Conservation (phyloP, 2,888 invertebrate species). For the Melieria omissa region DNA sequence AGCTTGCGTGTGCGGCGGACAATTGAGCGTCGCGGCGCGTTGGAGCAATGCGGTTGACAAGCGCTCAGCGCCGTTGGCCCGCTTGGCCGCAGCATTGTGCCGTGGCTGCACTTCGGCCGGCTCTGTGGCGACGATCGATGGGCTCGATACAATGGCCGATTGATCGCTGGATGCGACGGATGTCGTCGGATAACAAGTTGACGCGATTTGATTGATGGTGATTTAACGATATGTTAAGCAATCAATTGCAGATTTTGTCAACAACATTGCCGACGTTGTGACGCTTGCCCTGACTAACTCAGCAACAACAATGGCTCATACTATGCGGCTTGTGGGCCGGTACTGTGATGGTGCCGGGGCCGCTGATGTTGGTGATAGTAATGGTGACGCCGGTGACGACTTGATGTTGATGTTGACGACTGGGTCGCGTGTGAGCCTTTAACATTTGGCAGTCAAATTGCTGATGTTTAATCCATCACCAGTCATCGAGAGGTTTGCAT, state of each 20-base stretch:
- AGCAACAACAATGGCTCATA: conserved; percentile 16
- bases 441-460: conserved; percentile 33
- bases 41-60: conserved; percentile 21
- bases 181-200: conserved; percentile 59
- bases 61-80: conserved; percentile 5
- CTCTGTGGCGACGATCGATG: no score
- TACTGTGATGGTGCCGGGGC: background rate
- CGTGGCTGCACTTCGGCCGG: conserved; percentile 45
- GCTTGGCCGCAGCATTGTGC: conserved; percentile 3
- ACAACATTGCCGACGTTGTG: conserved; percentile 27
- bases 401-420: conserved; percentile 10
- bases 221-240: conserved; percentile 63
- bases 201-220: conserved; percentile 63
- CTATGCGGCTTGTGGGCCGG: background rate
- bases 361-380: background rate
- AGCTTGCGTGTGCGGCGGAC: conserved; percentile 17
- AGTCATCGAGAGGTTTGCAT: conserved; percentile 8
- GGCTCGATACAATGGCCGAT: no score
- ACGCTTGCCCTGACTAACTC: conserved; percentile 9
- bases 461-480: conserved; percentile 22
- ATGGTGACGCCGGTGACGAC: background rate
- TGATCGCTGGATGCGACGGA: conserved; percentile 43
- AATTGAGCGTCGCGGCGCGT: conserved; percentile 18
- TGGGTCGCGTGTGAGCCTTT: conserved; percentile 22
- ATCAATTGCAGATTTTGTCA: conserved; percentile 60